These are phyloP conservation scores for Carabus problematicus DNA, from an alignment of 2,888 invertebrate species.

Conservation along the genomic window DNA sequence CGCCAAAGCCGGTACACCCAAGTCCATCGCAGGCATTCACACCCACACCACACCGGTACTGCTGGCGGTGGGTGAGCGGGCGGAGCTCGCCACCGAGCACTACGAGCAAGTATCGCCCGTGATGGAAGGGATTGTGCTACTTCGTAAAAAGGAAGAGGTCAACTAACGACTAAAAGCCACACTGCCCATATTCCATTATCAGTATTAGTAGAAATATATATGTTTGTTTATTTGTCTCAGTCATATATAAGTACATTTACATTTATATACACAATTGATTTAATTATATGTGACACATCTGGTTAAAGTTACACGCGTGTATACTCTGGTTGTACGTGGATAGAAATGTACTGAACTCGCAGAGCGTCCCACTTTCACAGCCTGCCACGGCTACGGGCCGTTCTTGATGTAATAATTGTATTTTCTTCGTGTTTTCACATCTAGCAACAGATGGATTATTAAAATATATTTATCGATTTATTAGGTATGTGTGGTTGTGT, in stretches of 20 bases:
- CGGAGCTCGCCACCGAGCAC: constrained; percentile 97
- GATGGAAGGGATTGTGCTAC: constrained; percentile 98
- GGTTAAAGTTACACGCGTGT: constrained; percentile 70
- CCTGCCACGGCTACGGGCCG: constrained; percentile 71
- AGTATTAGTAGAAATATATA: no score
- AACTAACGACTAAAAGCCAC: neutral
- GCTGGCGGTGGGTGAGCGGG: constrained; percentile 93
- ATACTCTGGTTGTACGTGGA: constrained; percentile 67
- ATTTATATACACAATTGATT: no score
- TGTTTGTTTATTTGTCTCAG: no score
- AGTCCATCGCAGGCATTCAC: constrained; percentile 99
- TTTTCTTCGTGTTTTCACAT: constrained; percentile 58
- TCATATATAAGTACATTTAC: no score
- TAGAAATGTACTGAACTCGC: constrained; percentile 67
- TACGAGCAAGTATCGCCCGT: constrained; percentile 90
- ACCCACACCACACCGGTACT: constrained; percentile 99
- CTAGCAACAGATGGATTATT: constrained; percentile 47
- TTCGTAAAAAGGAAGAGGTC: constrained; percentile 79
- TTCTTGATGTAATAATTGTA: constrained; percentile 80
- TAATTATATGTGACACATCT: constrained; percentile 64
- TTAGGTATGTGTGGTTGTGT: constrained; percentile 37
- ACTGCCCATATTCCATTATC: no score
- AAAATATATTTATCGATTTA: neutral
- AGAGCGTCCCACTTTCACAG: constrained; percentile 71
- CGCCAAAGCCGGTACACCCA: constrained; percentile 98